Conservation (phyloP, 2,888 invertebrate genomes). For the Hypolimnas misippus region DNA sequence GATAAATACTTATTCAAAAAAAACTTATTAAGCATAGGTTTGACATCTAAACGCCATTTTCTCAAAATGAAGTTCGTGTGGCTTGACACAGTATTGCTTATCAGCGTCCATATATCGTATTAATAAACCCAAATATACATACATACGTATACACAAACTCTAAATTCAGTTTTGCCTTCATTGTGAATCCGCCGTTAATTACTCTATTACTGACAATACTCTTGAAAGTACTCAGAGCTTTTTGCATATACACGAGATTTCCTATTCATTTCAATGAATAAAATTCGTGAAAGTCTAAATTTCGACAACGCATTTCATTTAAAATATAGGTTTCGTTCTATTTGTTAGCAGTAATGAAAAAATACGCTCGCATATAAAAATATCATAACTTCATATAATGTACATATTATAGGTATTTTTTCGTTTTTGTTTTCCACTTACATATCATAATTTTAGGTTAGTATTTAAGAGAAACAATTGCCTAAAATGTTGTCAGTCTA, state of each 20-base stretch:
- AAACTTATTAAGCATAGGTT: no score
- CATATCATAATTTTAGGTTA: no score
- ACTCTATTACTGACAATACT: conserved; percentile 1
- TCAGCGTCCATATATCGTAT: no score
- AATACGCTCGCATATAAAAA: conserved; percentile 10
- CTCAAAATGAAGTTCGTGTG: no score
- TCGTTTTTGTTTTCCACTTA: background rate
- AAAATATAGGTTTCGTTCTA: conserved; percentile 17
- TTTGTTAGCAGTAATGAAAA: conserved; percentile 24
- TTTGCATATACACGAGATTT: background rate
- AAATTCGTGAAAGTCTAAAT: conserved; percentile 15
- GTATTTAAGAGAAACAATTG: no score
- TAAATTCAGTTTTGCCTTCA: background rate
- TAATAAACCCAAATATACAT: background rate
- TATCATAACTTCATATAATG: background rate
- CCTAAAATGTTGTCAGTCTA: no score
- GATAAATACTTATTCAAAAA: no score
- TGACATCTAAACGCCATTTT: no score
- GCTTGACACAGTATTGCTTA: no score
- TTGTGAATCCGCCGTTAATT: background rate
- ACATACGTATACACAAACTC: no score
- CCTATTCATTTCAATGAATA: conserved; percentile 12
- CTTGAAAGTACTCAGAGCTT: background rate
- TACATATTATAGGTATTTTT: background rate
- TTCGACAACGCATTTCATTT: conserved; percentile 22